Evolutionary conservation across 1,140 invertebrate genomes (phyloP).

Genomic region (Dendrolimus kikuchii): DNA sequence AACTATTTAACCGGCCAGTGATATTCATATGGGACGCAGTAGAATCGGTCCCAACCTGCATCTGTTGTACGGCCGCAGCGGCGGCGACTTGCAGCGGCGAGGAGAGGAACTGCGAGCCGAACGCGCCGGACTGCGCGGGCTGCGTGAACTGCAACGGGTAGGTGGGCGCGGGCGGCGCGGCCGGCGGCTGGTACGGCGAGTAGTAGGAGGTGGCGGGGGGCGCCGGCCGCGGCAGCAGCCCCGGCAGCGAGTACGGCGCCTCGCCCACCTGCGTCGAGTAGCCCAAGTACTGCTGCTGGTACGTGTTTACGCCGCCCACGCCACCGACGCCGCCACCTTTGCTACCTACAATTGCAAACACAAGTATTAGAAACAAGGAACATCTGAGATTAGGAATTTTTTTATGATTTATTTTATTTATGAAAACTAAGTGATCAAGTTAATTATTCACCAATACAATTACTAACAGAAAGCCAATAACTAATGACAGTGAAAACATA

Average conservation of each 20-base stretch:
- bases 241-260: slow-evolving; percentile 50
- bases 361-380: too few relatives aligned
- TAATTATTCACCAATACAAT: too few relatives aligned
- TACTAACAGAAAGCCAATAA: too few relatives aligned
- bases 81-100: slow-evolving; percentile 59
- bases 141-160: slow-evolving; percentile 64
- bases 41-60: slow-evolving; percentile 39
- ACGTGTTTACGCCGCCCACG: slow-evolving; percentile 52
- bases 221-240: slow-evolving; percentile 56
- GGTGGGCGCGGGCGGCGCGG: slow-evolving; percentile 47
- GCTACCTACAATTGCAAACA: slow-evolving; percentile 30
- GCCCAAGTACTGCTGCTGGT: slow-evolving; percentile 64
- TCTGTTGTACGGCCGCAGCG: slow-evolving; percentile 59
- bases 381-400: too few relatives aligned
- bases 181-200: slow-evolving; percentile 56
- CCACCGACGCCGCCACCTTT: slow-evolving; percentile 58
- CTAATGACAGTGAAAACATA: too few relatives aligned
- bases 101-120: slow-evolving; percentile 57
- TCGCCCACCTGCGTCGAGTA: slow-evolving; percentile 64
- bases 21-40: not conserved
- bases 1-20: not conserved
- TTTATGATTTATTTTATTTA: too few relatives aligned
- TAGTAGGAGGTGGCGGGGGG: slow-evolving; percentile 56
- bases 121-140: slow-evolving; percentile 53
- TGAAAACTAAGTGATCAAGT: too few relatives aligned